Evolutionary conservation across 2,113 vertebrate genomes (phyloP), one percentile per base, ranked within the genome.

Genomic region (Spea multiplicata): DNA sequence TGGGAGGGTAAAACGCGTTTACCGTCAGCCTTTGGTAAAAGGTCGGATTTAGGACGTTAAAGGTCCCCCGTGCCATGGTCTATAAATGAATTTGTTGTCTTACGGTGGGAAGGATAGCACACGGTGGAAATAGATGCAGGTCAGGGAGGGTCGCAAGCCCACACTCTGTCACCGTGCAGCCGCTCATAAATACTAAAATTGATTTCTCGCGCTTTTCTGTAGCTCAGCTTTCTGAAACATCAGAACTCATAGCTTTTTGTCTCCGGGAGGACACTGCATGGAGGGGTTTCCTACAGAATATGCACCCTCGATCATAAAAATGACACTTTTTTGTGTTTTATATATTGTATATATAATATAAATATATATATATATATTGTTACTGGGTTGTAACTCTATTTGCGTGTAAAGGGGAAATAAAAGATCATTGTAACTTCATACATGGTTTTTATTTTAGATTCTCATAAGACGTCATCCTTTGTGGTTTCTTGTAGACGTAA

Each of bases 151-250:
- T 64, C n/a, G 30, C 44, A 61, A 57, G 64, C 7, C 49, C 77
- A 50, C 78, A 49, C 47, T 6, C 50, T 44, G 44, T 2, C n/a
- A 79, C 61, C 48, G 52, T 68, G 16, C 9, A 17, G 7, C 62
- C 48, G 55, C 78, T 80, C 71, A 52, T 74, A 80, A 80, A 74
- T 74, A 67, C 49, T 50, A 17, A 68, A 74, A 80, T 80, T 80
- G 78, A 73, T 80, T 80, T 80, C 59, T 68, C 8, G 66, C 66
- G 3, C 9, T 59, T 59, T 59, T 13, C 55, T 12, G 10, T 52
- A 52, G 50, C 50, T 52, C 9, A 7, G 50, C 65, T 44, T 61
- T 61, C 61, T 64, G 16, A 64, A 30, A 59, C 55, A 59, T 59
- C 55, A 59, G 4, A 59, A 59, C 55, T 8, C 55, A 1, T 30